A percentile compares a stretch with the other conserved stretches of the same genome.
phyloP scores from a whole-genome alignment of 2,888 invertebrate species.

The Drosophila suboccidentalis region DNA sequence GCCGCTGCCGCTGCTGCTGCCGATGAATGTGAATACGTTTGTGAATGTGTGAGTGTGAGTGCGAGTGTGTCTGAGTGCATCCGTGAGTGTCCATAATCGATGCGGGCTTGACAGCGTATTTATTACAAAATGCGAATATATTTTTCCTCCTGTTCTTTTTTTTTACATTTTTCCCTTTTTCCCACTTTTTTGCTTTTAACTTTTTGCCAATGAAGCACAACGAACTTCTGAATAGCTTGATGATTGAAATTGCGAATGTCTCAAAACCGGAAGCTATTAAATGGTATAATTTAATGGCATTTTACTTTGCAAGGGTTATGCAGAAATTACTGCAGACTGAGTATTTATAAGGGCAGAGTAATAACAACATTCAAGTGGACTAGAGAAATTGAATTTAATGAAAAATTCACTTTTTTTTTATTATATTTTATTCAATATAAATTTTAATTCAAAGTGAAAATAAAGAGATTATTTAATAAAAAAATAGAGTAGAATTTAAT shows the following conservation, averaged over 20 bases:
- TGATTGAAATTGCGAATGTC: conserved; percentile 72
- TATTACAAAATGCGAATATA: conserved; percentile 78
- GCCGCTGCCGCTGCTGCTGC: conserved; percentile 34
- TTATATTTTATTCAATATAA: too few relatives aligned
- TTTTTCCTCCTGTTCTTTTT: conserved; percentile 39
- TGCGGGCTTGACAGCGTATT: conserved; percentile 81
- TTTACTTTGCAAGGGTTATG: conserved; percentile 10
- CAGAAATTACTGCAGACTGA: neutral
- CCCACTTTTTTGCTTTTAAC: conserved; percentile 10
- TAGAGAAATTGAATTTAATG: too few relatives aligned
- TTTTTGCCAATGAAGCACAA: conserved; percentile 27
- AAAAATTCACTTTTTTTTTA: too few relatives aligned
- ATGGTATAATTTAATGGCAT: conserved; percentile 47
- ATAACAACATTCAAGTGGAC: neutral
- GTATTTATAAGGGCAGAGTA: neutral
- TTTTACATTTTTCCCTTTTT: neutral
- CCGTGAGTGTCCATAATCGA: conserved; percentile 83
- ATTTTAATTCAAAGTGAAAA: too few relatives aligned
- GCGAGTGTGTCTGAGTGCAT: conserved; percentile 53
- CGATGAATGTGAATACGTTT: conserved; percentile 30
- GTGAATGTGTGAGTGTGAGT: conserved; percentile 8
- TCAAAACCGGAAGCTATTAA: conserved; percentile 75
- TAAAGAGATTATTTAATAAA: too few relatives aligned
- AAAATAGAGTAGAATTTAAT: too few relatives aligned
- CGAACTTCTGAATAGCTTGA: conserved; percentile 39